Percentiles rank a stretch among this genome's conserved stretches.
phyloP scores from a whole-genome alignment of 2,888 invertebrate genomes.

The Euzetes globulus region DNA sequence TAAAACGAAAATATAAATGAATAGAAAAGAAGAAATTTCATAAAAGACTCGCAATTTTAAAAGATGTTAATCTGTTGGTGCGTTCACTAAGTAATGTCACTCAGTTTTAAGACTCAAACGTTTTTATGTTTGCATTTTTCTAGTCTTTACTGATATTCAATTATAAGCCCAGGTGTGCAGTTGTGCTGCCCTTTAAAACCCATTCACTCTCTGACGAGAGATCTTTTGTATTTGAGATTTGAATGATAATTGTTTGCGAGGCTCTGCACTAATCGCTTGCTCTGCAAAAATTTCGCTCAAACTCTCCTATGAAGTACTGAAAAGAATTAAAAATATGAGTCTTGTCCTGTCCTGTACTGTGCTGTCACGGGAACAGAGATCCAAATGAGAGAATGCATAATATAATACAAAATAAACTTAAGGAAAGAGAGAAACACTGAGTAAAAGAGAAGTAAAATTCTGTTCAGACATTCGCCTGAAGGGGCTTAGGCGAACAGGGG shows the following conservation, averaged over 20 bases:
- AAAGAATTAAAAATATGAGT: slow-evolving; percentile 20
- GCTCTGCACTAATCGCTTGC: slow-evolving; percentile 24
- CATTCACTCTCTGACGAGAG: slow-evolving; percentile 18
- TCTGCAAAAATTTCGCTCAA: not conserved
- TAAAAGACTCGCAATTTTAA: slow-evolving; percentile 18
- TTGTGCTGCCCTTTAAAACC: not conserved
- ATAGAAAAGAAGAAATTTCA: not conserved
- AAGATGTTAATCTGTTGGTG: slow-evolving; percentile 21
- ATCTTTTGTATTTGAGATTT: slow-evolving; percentile 30
- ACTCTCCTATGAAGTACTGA: not conserved
- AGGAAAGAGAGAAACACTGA: slow-evolving; percentile 16
- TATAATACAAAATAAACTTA: slow-evolving; percentile 19
- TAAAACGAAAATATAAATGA: slow-evolving; percentile 15
- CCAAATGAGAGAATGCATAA: slow-evolving; percentile 23
- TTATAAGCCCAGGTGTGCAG: slow-evolving; percentile 28
- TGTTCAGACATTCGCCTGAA: slow-evolving; percentile 24
- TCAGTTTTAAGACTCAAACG: slow-evolving; percentile 10
- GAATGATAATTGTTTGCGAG: slow-evolving; percentile 27
- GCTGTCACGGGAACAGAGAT: slow-evolving; percentile 25
- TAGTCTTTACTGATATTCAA: slow-evolving; percentile 26
- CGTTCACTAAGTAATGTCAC: slow-evolving; percentile 20
- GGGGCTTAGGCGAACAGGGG: slow-evolving; percentile 9
- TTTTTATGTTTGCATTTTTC: slow-evolving; percentile 18
- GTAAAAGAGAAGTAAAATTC: slow-evolving; percentile 23
- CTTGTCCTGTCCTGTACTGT: slow-evolving; percentile 9